Evolutionary conservation across 2,113 vertebrate species (phyloP), one percentile per base, ranked within the genome.

Genomic region (Potamarius usumacintae): DNA sequence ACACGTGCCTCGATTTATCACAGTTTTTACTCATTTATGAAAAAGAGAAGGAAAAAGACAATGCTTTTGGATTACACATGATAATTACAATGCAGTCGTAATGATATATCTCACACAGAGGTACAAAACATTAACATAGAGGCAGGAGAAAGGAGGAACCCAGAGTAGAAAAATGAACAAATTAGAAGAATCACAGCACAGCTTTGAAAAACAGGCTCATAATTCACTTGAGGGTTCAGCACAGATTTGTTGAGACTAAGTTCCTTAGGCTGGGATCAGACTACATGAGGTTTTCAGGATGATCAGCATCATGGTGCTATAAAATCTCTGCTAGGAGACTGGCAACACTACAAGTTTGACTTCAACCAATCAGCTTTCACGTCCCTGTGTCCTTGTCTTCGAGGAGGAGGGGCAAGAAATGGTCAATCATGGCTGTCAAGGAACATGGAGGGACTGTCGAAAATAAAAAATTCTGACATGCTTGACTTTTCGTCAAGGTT

Each of bases 121-220:
- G 86, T 95, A 95, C 93, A 95, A 95, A 96, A 91, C 63, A 76
- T 86, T 92, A 91, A 94, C 93, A 92, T 87, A 58, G 42, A 42
- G 82, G 81, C 63, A 84, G 84, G 82, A 62, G 42, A 84, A 74
- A 80, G 84, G 63, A 65, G 53, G 78, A 71, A 85, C 69, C 76
- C 80, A 85, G 48, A 88, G 81, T 69, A 84, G 82, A 57, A 55
- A 27, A 82, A 78, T 27, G 0, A 77, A 30, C 42, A 22, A 4
- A 30, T 1, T 5, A 8, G 50, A 5, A 42, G 52, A 57, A n/a
- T 69, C n/a, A 18, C 12, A 58, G 55, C 63, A 74, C 42, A 76
- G 55, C 55, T 85, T 57, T 83, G 34, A 85, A 85, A 88, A 58
- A 34, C 77, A n/a, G 52, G 74, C 48, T 52, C 48, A 57, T 14